Evolutionary conservation across 2,888 invertebrate genomes (phyloP), one percentile per base, ranked within the genome.

Genomic region (Tetragonisca angustula): DNA sequence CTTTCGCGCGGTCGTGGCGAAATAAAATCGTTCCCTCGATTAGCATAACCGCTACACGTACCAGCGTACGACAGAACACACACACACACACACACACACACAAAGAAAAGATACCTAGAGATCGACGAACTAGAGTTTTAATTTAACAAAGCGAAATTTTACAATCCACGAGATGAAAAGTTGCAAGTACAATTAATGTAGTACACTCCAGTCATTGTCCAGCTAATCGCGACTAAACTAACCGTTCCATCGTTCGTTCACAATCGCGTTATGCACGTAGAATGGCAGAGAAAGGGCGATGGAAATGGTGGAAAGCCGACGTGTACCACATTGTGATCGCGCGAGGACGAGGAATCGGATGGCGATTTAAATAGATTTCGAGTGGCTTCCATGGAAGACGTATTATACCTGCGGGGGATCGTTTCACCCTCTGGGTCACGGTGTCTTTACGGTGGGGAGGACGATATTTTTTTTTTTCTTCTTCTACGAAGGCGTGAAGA

Each of bases 331-430:
- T 89, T 75, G 88, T 90, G 77, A 43, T 27, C 82, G 82, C 67
- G 85, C 76, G 87, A 83, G 89, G 88, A 87, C 87, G 81, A 90
- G 87, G 81, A 92, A 91, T 92, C 91, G 91, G 89, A 93, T 92
- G 89, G 90, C 89, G 86, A 91, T 93, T 92, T 93, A 93, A 93
- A 92, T 92, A 89, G 92, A 91, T 92, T 91, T 91, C 90, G 89
- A 93, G 91, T 92, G 89, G 87, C 71, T 13, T 52, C 67, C 73
- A 54, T 49, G 76, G 75, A 70, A 69, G 83, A 79, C 52, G 79
- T 61, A 81, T 88, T 87, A 80, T 88, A 75, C 56, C 82, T 43
- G 83, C 85, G 77, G 80, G 84, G 79, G 81, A 88, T 89, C 86
- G 83, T 81, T 85, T 84, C 75, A 68, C 79, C 77, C 65, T 24